A percentile compares a stretch with the other conserved stretches of the same genome.
These are phyloP conservation scores for Todiramphus saurophagus DNA, from an alignment of 2,113 vertebrate genomes.

Conservation along the genomic window DNA sequence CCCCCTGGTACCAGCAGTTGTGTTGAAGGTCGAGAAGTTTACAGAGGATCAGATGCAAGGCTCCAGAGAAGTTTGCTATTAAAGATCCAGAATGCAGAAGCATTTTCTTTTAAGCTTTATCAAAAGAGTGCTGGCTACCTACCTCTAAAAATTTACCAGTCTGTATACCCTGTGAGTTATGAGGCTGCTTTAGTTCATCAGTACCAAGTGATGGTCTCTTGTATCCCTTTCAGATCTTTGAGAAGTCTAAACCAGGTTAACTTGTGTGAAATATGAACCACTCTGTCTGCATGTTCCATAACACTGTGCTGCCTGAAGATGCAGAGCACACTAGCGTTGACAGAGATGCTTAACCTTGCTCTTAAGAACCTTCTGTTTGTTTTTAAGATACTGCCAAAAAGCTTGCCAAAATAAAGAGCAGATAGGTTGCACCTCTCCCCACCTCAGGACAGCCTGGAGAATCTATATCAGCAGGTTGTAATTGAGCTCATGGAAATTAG, in stretches of 20 bases:
- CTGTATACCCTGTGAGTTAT: background rate
- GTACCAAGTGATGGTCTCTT: background rate
- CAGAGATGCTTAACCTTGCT: background rate
- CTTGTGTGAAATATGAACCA: background rate
- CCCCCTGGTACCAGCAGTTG: background rate
- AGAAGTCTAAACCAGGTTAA: background rate
- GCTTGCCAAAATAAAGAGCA: constrained; percentile 22
- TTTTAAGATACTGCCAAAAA: background rate
- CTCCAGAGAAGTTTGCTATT: background rate
- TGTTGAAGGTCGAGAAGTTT: background rate
- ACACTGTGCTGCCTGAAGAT: background rate
- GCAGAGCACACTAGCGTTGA: background rate
- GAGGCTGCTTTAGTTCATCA: background rate
- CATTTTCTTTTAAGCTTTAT: background rate
- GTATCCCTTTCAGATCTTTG: background rate
- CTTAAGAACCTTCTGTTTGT: background rate
- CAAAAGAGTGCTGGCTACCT: background rate
- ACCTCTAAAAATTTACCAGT: background rate
- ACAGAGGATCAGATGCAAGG: background rate
- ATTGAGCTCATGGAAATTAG: background rate
- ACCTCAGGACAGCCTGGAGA: background rate
- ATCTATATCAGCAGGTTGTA: background rate
- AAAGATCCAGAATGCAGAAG: background rate
- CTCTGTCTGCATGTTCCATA: background rate
- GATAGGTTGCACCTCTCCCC: background rate